phyloP scores from a whole-genome alignment of 2,888 invertebrate genomes.

The Melieria crassipennis region DNA sequence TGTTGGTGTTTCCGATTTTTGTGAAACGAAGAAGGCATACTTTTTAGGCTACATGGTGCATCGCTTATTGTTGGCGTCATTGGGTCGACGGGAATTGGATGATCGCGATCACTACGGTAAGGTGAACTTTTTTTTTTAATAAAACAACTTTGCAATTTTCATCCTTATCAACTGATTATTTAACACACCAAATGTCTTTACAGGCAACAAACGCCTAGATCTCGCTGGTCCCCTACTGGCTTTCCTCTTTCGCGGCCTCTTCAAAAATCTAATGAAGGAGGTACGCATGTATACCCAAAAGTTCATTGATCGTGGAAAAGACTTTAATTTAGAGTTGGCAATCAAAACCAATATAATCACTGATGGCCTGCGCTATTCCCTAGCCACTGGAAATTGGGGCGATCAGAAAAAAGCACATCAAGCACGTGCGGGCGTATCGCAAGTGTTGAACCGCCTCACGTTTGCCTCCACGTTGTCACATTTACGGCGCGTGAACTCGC shows the following conservation, averaged over 20 bases:
- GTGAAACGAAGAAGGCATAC: conserved; percentile 99
- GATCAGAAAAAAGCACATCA: conserved; percentile 99
- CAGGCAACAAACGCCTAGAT: conserved; percentile 91
- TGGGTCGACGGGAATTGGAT: conserved; percentile 96
- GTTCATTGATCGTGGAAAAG: conserved; percentile 98
- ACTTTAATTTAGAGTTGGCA: conserved; percentile 89
- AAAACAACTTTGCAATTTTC: not conserved
- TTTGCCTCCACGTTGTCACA: conserved; percentile 99
- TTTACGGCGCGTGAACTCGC: conserved; percentile 97
- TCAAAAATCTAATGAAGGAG: conserved; percentile 96
- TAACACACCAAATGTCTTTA: not conserved
- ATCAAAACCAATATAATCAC: conserved; percentile 98
- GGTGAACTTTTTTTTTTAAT: too few relatives aligned
- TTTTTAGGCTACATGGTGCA: conserved; percentile 99
- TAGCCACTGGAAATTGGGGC: conserved; percentile 99
- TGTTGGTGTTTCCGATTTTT: conserved; percentile 98
- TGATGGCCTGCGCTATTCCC: conserved; percentile 95
- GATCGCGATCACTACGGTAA: conserved; percentile 99
- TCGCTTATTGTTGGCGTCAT: conserved; percentile 88
- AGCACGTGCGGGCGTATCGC: conserved; percentile 70
- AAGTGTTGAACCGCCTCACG: conserved; percentile 97
- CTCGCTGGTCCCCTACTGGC: conserved; percentile 97
- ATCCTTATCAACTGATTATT: not conserved
- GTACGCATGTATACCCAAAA: conserved; percentile 98
- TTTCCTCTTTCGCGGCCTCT: conserved; percentile 95